Evolutionary conservation across 1,140 invertebrate species (phyloP), one percentile per base, ranked within the genome.

Genomic region (Ectropis grisescens): DNA sequence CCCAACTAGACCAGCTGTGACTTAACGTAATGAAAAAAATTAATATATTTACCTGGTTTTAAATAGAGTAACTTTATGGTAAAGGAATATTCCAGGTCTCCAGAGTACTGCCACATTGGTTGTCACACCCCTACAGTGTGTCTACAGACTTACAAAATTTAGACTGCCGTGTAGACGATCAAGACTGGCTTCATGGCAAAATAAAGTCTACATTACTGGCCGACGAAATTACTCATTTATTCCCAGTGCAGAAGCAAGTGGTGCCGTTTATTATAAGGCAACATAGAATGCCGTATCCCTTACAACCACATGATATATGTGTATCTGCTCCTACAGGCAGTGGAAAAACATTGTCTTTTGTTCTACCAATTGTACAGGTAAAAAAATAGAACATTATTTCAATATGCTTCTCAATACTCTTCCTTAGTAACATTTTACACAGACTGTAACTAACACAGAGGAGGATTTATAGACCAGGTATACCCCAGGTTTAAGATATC

Each of bases 311-410:
- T 47, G 97, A 99, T 75, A 85, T 98, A n/a, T 98, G 97, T 84
- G 92, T 99, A 22, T 97, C 95, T 12, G 95, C 97, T 25, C 96
- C 97, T 11, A 99, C 98, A 9, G 98, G 97, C 7, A 98, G 95
- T 86, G 97, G 97, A 6, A 99, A 99, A 85, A 99, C 97, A 1
- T 78, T 99, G 29, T 90, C 95, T 2, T 99, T 95, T 87, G 93
- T 94, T 39, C 78, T 99, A 35, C 97, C 97, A 8, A 90, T 98
- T 29, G 83, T 99, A 29, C 93, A 98, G 78, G 85, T 85, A 58
- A 44, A 71, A 23, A 33, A 31, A 11, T 16, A 13, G n/a, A n/a
- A n/a, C n/a, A n/a, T n/a, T n/a, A n/a, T n/a, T n/a, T n/a, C n/a
- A n/a, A n/a, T n/a, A n/a, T n/a, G n/a, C n/a, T n/a, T n/a, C n/a